Conservation (phyloP, 1,140 invertebrate genomes). For the Drosophila pandora region DNA sequence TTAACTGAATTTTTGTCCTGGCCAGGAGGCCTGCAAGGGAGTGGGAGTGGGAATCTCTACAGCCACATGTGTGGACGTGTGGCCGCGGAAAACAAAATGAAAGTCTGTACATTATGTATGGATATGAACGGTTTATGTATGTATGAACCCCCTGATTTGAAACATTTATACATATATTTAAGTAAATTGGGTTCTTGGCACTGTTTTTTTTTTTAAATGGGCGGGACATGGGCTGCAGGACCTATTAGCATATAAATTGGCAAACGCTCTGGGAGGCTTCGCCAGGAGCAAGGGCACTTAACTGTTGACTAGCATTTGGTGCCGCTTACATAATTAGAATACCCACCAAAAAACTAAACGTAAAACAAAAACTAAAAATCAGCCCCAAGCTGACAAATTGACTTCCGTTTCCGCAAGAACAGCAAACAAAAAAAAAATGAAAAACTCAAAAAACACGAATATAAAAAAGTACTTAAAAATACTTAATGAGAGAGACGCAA, state of each 20-base stretch:
- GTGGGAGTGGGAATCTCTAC: conserved; percentile 9
- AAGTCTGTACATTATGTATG: conserved; percentile 32
- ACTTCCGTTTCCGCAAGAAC: conserved; percentile 76
- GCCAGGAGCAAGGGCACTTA: conserved; percentile 9
- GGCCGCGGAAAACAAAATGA: conserved; percentile 61
- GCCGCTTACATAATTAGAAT: not conserved
- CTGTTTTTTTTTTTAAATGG: conserved; percentile 1
- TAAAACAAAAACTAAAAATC: conserved; percentile 18
- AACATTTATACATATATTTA: conserved; percentile 69
- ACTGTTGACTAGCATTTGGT: conserved; percentile 55
- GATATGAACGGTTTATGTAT: conserved; percentile 8
- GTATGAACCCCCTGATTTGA: conserved; percentile 22
- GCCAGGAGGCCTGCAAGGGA: conserved; percentile 13
- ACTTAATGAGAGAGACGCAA: conserved; percentile 54
- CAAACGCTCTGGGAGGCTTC: conserved; percentile 9
- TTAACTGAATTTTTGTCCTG: conserved; percentile 79
- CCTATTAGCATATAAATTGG: conserved; percentile 80
- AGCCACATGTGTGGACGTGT: conserved; percentile 34
- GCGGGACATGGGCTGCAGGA: conserved; percentile 54
- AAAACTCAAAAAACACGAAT: conserved; percentile 11
- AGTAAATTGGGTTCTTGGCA: conserved; percentile 64
- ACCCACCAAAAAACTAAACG: conserved; percentile 13
- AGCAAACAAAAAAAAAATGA: conserved; percentile 22
- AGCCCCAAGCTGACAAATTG: conserved; percentile 75
- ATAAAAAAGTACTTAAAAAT: conserved; percentile 41